Evolutionary conservation across 2,888 invertebrate species (phyloP), one percentile per base, ranked within the genome.

Genomic region (Sepioteuthis lessoniana): DNA sequence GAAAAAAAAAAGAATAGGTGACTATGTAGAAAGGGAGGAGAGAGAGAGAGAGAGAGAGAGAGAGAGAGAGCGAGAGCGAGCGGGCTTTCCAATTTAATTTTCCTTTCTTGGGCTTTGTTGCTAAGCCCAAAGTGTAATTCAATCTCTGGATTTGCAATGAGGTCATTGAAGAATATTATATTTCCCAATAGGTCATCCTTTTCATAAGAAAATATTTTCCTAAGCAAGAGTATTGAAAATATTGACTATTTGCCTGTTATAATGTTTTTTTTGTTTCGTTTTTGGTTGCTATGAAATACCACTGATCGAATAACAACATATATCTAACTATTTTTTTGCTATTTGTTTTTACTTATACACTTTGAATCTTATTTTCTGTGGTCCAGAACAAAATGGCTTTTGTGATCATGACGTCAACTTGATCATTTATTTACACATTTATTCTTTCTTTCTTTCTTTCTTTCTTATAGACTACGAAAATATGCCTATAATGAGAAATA

Each of bases 41-140:
- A 50, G 50, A 50, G 50, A 50, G 50, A 50, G 50, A 50, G 50
- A 50, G 50, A 50, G 50, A 50, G 50, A 16, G 50, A 16, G 50
- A 31, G 60, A 60, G 60, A 60, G 60, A 60, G 60, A 60, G 60
- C 10, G 60, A 60, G 60, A 60, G 60, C 31, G 31, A 60, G n/a
- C 10, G n/a, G n/a, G 76, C 8, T 76, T 76, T 76, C 76, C 76
- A 76, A 76, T 76, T 76, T 76, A 76, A 35, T 76, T 76, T n/a
- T 76, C 76, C n/a, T n/a, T 76, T 76, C 76, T 76, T 76, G n/a
- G 76, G n/a, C n/a, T 76, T n/a, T 76, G 76, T 76, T 76, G n/a
- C 25, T 55, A 55, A 55, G 55, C n/a, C 76, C 0, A 35, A 76
- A 76, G 76, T n/a, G 10, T n/a, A 76, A 76, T 76, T 76, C 76